phyloP scores from a whole-genome alignment of 2,797 vertebrate genomes.

The Psittacula derbiana region DNA sequence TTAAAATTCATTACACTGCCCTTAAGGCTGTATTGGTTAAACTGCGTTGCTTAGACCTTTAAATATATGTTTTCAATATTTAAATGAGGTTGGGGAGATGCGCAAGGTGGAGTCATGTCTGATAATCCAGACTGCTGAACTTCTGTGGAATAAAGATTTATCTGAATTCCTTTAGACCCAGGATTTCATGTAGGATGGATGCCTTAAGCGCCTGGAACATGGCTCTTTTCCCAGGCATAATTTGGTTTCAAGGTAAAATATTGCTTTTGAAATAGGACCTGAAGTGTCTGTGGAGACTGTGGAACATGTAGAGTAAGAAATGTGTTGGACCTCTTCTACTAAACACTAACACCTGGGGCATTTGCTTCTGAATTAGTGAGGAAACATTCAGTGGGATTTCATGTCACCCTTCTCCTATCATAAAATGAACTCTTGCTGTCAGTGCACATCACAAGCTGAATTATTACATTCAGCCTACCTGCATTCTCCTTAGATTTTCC shows the following conservation, averaged over 20 bases:
- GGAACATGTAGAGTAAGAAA: neutral
- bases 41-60: neutral
- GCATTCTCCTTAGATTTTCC: neutral
- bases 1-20: neutral
- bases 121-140: neutral
- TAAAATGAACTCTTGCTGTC: neutral
- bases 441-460: neutral
- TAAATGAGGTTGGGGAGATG: neutral
- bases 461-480: constrained; percentile 1
- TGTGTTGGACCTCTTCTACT: neutral
- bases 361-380: neutral
- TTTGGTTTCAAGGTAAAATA: constrained; percentile 21
- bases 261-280: neutral
- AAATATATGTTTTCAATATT: neutral
- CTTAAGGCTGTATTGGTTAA: neutral
- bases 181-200: neutral
- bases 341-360: neutral
- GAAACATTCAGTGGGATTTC: neutral
- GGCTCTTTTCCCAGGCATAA: neutral
- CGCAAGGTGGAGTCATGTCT: neutral
- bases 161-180: neutral
- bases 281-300: neutral
- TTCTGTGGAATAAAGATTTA: neutral
- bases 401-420: neutral
- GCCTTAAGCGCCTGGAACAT: neutral